Evolutionary conservation across 2,113 vertebrate genomes (phyloP).

Genomic region (Pan paniscus): DNA sequence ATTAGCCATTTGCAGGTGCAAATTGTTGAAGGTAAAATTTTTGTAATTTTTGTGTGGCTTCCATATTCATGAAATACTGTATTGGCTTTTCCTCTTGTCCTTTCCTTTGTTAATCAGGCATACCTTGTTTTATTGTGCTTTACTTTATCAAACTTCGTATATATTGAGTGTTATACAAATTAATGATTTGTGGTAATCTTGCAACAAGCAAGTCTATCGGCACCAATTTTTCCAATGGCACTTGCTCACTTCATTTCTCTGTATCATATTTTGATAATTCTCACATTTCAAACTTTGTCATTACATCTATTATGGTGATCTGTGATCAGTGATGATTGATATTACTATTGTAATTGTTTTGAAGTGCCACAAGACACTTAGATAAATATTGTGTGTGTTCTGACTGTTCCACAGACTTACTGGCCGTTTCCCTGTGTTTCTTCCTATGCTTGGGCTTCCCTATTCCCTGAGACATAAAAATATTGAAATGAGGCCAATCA

Average conservation of each 20-base stretch:
- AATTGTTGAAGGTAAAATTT: neutral
- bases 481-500: neutral
- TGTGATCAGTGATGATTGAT: neutral
- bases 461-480: neutral
- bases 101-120: neutral
- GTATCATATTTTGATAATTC: neutral
- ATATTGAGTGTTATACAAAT: neutral
- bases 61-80: neutral
- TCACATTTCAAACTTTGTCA: neutral
- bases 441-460: neutral
- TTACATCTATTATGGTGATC: neutral
- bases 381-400: neutral
- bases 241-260: neutral
- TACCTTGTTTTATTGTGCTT: neutral
- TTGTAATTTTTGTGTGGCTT: neutral
- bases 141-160: neutral
- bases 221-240: neutral
- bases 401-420: neutral
- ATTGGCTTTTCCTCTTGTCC: neutral
- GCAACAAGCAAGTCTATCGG: neutral
- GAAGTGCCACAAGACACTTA: neutral
- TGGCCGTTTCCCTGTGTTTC: neutral
- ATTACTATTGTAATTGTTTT: neutral
- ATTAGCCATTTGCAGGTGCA: neutral
- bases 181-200: neutral